A percentile compares a stretch with the other conserved stretches of the same genome.
These are phyloP conservation scores for Helicorthomorpha holstii DNA, from an alignment of 1,140 invertebrate species.

Conservation along the genomic window DNA sequence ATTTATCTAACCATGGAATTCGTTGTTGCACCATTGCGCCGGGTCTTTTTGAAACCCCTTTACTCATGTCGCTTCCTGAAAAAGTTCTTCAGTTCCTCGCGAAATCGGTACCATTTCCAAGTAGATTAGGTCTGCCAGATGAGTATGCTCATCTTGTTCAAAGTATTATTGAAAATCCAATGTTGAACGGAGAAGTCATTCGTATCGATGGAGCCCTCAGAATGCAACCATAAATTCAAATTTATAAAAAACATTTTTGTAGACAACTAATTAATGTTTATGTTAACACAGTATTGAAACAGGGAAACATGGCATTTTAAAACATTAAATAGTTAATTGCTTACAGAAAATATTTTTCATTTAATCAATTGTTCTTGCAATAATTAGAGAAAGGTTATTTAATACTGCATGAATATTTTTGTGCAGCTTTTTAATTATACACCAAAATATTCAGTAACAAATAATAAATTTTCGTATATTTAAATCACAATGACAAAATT, in stretches of 20 bases:
- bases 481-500: too few relatives aligned
- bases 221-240: conserved; percentile 4
- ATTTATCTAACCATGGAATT: conserved; percentile 60
- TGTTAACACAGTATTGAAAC: neutral
- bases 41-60: conserved; percentile 82
- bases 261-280: neutral
- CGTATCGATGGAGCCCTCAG: conserved; percentile 74
- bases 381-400: too few relatives aligned
- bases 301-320: too few relatives aligned
- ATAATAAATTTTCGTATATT: too few relatives aligned
- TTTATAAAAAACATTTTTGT: neutral
- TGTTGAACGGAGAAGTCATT: conserved; percentile 88
- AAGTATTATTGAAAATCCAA: conserved; percentile 70
- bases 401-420: too few relatives aligned
- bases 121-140: conserved; percentile 39
- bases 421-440: too few relatives aligned
- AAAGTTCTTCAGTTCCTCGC: conserved; percentile 36
- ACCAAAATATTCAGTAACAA: too few relatives aligned
- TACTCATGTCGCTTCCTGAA: conserved; percentile 58
- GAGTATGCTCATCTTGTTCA: conserved; percentile 82
- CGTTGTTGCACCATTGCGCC: conserved; percentile 71
- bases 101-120: conserved; percentile 2
- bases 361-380: too few relatives aligned
- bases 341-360: too few relatives aligned
- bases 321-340: neutral